These are phyloP conservation scores for Caradrina clavipalpis DNA, from an alignment of 2,888 invertebrate species.

Conservation along the genomic window DNA sequence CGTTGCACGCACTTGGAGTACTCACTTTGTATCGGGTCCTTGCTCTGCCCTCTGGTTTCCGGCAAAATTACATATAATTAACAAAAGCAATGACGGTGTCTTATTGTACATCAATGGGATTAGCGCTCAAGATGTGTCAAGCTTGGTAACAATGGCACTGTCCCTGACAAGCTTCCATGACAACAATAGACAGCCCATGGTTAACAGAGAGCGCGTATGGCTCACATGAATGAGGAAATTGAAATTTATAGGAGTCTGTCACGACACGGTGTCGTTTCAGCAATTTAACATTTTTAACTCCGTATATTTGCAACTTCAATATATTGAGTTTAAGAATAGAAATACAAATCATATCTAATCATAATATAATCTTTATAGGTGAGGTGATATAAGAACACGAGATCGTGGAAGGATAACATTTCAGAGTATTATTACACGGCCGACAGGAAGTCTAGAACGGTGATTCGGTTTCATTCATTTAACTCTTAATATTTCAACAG, in stretches of 20 bases:
- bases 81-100: not conserved
- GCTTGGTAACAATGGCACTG: not conserved
- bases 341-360: slow-evolving; percentile 22
- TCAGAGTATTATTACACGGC: slow-evolving; percentile 22
- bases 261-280: slow-evolving; percentile 19
- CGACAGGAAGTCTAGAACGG: slow-evolving; percentile 17
- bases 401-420: slow-evolving; percentile 34
- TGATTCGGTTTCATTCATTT: slow-evolving; percentile 20
- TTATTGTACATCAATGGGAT: not conserved
- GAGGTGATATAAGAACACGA: slow-evolving; percentile 17
- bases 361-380: slow-evolving; percentile 11
- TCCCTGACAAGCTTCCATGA: not conserved
- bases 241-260: slow-evolving; percentile 7
- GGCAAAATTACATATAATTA: too few relatives aligned
- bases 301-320: not conserved
- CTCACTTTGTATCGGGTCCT: too few relatives aligned
- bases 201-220: not conserved
- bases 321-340: not conserved
- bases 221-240: slow-evolving; percentile 6
- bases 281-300: not conserved
- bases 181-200: not conserved
- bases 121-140: not conserved
- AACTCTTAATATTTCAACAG: slow-evolving; percentile 17
- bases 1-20: not conserved
- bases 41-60: too few relatives aligned